Conservation (phyloP, 2,888 invertebrate genomes). For the Xestia c-nigrum region DNA sequence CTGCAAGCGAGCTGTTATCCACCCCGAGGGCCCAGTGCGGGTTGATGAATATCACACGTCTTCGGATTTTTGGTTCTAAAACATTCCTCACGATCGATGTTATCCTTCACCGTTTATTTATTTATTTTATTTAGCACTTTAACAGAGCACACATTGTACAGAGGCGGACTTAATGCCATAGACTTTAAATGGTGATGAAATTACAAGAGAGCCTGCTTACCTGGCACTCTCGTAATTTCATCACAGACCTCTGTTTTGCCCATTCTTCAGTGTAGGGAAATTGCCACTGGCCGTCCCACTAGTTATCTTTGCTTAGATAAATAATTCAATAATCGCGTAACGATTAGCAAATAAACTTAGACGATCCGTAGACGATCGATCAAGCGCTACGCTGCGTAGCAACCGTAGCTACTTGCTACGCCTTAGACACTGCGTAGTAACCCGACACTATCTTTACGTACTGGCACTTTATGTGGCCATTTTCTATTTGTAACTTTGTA, state of each 20-base stretch:
- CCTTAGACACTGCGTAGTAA: conserved; percentile 38
- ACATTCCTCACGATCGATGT: neutral
- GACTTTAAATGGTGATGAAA: too few species aligned
- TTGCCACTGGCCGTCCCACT: neutral
- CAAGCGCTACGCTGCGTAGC: conserved; percentile 44
- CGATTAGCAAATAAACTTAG: conserved; percentile 3
- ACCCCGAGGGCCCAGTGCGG: neutral
- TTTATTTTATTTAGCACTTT: too few species aligned
- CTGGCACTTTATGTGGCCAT: neutral
- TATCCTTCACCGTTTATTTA: neutral
- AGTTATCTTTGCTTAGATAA: neutral
- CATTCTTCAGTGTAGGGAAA: too few species aligned
- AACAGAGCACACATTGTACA: too few species aligned
- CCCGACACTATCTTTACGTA: neutral
- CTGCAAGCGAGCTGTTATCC: neutral
- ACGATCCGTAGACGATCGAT: conserved; percentile 30
- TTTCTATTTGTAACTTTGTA: neutral
- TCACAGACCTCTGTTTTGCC: too few species aligned
- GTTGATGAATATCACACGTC: neutral
- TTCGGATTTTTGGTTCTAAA: neutral
- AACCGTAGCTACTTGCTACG: conserved; percentile 40
- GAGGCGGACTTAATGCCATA: too few species aligned
- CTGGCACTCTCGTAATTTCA: too few species aligned
- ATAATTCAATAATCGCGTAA: neutral
- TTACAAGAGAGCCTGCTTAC: too few species aligned